These are phyloP conservation scores for Pachycephala philippinensis DNA, from an alignment of 2,113 vertebrate genomes.

Conservation along the genomic window DNA sequence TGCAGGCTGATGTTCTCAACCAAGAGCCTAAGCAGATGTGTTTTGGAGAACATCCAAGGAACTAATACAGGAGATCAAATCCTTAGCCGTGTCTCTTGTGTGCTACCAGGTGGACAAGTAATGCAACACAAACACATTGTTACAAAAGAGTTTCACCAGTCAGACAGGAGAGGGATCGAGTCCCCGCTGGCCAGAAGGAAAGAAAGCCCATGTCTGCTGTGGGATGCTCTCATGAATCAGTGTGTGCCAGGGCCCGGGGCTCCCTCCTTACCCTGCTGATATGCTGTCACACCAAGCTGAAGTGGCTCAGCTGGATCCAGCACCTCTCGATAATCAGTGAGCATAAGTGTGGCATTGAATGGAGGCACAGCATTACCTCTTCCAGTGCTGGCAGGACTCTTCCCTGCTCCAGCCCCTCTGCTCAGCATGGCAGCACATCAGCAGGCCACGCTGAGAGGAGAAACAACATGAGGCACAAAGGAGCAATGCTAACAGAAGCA, in stretches of 20 bases:
- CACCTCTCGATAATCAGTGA: background rate
- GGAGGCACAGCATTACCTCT: background rate
- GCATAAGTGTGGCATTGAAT: background rate
- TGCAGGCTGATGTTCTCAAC: background rate
- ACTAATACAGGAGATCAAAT: background rate
- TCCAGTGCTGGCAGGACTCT: background rate
- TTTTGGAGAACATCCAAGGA: background rate
- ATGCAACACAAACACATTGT: fast-evolving
- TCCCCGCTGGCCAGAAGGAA: background rate
- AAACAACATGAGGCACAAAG: background rate
- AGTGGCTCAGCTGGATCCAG: background rate
- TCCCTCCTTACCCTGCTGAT: background rate
- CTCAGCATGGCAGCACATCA: background rate
- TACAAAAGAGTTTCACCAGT: background rate
- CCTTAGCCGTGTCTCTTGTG: background rate
- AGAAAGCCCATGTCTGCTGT: background rate
- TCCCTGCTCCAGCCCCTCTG: background rate
- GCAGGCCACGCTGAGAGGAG: background rate
- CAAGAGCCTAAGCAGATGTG: background rate
- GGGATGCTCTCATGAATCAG: background rate
- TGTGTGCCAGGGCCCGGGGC: background rate
- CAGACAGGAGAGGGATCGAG: background rate
- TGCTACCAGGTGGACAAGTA: background rate
- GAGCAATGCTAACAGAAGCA: background rate
- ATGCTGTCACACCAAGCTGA: background rate